Percentiles rank a stretch among this genome's conserved stretches.
Conservation (phyloP, 2,113 vertebrate species). For the Hiodon alosoides region DNA sequence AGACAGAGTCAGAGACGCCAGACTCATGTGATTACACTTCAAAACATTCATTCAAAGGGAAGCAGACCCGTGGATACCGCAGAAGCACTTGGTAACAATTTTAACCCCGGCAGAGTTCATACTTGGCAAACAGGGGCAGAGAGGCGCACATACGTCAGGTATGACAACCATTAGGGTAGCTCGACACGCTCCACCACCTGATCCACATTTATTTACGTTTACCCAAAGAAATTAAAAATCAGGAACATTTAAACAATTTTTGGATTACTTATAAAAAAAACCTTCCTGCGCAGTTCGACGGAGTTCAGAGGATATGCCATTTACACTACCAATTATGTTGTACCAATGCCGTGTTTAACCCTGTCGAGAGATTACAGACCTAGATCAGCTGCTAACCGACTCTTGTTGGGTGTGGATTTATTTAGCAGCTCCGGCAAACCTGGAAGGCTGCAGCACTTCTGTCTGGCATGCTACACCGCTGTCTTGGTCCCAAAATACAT, state of each 20-base stretch:
- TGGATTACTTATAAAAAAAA: no score
- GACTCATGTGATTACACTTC: constrained; percentile 1
- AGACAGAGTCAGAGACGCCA: not conserved
- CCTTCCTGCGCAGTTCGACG: not conserved
- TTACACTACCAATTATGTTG: not conserved
- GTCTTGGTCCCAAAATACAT: not conserved
- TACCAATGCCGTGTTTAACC: not conserved
- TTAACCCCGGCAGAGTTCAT: not conserved
- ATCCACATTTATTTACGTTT: not conserved
- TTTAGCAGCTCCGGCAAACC: not conserved
- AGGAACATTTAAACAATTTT: no score
- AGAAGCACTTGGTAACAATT: not conserved
- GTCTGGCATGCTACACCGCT: constrained; percentile 10
- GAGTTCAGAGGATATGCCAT: not conserved
- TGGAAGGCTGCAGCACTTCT: not conserved
- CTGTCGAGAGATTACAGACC: constrained; percentile 10
- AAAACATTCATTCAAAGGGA: constrained; percentile 9
- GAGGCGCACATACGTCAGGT: no score
- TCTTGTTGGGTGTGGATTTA: constrained; percentile 7
- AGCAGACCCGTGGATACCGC: not conserved
- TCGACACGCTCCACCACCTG: no score
- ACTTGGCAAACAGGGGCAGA: no score
- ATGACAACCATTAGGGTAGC: no score
- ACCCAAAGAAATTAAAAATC: no score
- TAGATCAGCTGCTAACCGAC: not conserved